A percentile compares a stretch with the other conserved stretches of the same genome.
These are phyloP conservation scores for Venustaconcha ellipsiformis DNA, from an alignment of 1,140 invertebrate genomes.

Conservation along the genomic window DNA sequence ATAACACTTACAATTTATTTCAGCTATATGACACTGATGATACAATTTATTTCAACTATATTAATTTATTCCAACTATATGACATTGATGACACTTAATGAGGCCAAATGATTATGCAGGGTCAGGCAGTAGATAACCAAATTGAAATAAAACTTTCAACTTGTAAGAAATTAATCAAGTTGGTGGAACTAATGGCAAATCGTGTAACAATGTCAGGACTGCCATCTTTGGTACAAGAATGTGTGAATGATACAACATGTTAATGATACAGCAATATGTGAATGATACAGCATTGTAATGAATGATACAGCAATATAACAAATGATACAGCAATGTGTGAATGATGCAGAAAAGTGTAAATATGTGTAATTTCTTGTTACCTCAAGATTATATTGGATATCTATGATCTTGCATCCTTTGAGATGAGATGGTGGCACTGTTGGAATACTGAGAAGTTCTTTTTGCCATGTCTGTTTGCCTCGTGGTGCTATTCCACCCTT, in stretches of 20 bases:
- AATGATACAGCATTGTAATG: neutral
- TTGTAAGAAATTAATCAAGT: neutral
- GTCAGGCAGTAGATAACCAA: no score
- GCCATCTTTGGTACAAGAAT: neutral
- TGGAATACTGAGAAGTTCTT: slow-evolving; percentile 60
- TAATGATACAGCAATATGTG: neutral
- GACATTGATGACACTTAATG: no score
- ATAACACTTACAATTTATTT: no score
- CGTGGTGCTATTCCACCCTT: slow-evolving; percentile 59
- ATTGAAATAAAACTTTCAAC: neutral
- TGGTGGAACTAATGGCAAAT: neutral
- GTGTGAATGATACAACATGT: neutral
- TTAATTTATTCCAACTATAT: no score
- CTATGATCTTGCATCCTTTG: slow-evolving; percentile 62
- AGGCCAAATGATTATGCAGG: no score
- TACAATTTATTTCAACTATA: no score
- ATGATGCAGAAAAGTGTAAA: neutral
- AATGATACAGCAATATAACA: neutral
- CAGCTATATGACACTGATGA: no score
- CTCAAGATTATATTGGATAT: slow-evolving; percentile 63
- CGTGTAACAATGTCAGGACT: neutral
- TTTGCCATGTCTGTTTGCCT: slow-evolving; percentile 63
- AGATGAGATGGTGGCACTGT: slow-evolving; percentile 60
- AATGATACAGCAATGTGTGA: neutral
- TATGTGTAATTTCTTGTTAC: slow-evolving; percentile 30